Base-by-base conservation (phyloP, 2,113 vertebrate species). In the Carollia perspicillata region DNA sequence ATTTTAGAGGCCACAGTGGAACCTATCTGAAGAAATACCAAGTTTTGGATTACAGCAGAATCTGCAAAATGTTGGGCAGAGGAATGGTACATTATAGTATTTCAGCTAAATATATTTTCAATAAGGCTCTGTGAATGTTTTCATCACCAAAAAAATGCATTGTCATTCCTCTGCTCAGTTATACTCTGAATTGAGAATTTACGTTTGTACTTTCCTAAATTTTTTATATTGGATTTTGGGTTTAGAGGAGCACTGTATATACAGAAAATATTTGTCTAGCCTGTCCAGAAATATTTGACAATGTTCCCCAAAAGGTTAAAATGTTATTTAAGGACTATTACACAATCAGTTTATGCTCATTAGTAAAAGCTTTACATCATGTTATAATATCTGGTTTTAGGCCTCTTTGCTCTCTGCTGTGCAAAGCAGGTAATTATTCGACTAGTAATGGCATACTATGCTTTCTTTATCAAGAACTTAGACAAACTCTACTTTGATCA, bases 401-500 rank as follows among this genome's bases (percentile, higher is more conserved):
- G 9, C 0, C 79, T 44, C 13, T 88, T 63, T 94, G 26, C 35
- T 90, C 26, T 93, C 28, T 96, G 28, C 37, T 90, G 2, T 83
- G 90, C n/a, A 90, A 96, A 53, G 26, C 42, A 90, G 83, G 63
- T 96, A 93, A 93, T 89, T 89, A 75, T 74, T 78, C 22, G 86
- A 8, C 18, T 74, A 30, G 28, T 74, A 89, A 75, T 89, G 12
- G 42, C 13, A 79, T 30, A 47, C 8, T 69, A 13, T 81, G 17
- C 51, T 94, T 85, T 92, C 79, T 85, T 60, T 10, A 83, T 72
- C 72, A 91, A 72, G n/a, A 86, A 30, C 28, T 94, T 80, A 78
- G n/a, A 26, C 42, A 95, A 86, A 84, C 2, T 49, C n/a, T 92
- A 53, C 42, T 96, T 93, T 83, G 88, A 93, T 97, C 55, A 86